These are phyloP conservation scores for Scaptomyza pallida DNA, from an alignment of 1,140 invertebrate species.

Conservation along the genomic window DNA sequence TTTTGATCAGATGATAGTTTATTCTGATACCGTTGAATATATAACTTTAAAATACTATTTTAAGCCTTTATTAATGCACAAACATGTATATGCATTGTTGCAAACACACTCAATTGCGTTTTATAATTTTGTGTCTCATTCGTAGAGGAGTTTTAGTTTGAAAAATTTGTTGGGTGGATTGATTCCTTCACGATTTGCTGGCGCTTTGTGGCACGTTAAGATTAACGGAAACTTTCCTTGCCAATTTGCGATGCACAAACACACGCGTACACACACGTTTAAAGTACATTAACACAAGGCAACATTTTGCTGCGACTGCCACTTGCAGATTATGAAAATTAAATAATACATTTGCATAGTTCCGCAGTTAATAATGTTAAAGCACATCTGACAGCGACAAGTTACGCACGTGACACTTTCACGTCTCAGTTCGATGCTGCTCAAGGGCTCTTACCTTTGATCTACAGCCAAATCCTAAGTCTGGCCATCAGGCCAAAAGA, in stretches of 20 bases:
- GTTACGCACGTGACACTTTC: neutral
- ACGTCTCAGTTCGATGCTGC: neutral
- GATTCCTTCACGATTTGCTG: constrained; percentile 35
- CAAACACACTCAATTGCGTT: too few relatives aligned
- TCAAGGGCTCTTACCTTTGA: neutral
- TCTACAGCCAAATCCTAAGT: neutral
- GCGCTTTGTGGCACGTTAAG: constrained; percentile 53
- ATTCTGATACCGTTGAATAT: too few relatives aligned
- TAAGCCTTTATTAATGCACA: too few relatives aligned
- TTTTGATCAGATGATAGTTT: too few relatives aligned
- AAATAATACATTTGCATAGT: constrained; percentile 56
- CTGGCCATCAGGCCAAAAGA: too few relatives aligned
- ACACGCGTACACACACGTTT: constrained; percentile 28
- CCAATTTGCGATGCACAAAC: constrained; percentile 51
- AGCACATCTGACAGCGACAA: constrained; percentile 6
- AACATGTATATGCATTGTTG: too few relatives aligned
- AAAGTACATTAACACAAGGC: constrained; percentile 54
- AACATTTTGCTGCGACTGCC: constrained; percentile 4
- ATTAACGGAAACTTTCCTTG: constrained; percentile 60
- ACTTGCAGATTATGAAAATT: constrained; percentile 41
- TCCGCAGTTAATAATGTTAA: constrained; percentile 49
- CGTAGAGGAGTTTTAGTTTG: too few relatives aligned
- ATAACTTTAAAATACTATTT: too few relatives aligned
- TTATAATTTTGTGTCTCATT: too few relatives aligned
- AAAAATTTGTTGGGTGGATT: constrained; percentile 26